phyloP scores from a whole-genome alignment of 2,113 vertebrate genomes.

The Bujurquina vittata region DNA sequence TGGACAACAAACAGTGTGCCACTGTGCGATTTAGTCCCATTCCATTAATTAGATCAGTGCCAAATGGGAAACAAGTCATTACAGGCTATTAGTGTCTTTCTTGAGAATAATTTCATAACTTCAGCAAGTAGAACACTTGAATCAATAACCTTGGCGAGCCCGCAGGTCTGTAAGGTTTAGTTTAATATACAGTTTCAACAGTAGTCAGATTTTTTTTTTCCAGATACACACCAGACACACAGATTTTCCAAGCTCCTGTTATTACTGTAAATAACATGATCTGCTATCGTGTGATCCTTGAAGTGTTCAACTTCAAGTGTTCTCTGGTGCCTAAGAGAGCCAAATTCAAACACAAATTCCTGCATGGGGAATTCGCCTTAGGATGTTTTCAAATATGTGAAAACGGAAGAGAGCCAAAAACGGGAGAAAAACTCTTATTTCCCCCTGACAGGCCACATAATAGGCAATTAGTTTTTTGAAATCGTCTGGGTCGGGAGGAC shows the following conservation, averaged over 20 bases:
- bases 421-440: conserved; percentile 32
- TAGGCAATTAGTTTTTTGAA: conserved; percentile 66
- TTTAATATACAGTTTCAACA: neutral
- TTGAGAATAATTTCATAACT: neutral
- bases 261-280: neutral
- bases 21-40: neutral
- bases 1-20: neutral
- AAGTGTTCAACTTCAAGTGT: conserved; percentile 20
- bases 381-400: conserved; percentile 37
- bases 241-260: neutral
- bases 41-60: neutral
- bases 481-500: conserved; percentile 26
- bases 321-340: neutral
- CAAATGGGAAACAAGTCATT: neutral
- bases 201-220: neutral
- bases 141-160: neutral
- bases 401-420: conserved; percentile 16
- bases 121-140: neutral
- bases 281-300: neutral
- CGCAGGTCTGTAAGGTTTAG: neutral
- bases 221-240: neutral
- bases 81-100: neutral
- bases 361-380: conserved; percentile 3
- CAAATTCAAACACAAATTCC: conserved; percentile 18
- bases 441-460: conserved; percentile 47